Percentiles rank a stretch among this genome's conserved stretches.
Evolutionary conservation across 2,113 vertebrate genomes (phyloP).

Genomic region (Bos javanicus): DNA sequence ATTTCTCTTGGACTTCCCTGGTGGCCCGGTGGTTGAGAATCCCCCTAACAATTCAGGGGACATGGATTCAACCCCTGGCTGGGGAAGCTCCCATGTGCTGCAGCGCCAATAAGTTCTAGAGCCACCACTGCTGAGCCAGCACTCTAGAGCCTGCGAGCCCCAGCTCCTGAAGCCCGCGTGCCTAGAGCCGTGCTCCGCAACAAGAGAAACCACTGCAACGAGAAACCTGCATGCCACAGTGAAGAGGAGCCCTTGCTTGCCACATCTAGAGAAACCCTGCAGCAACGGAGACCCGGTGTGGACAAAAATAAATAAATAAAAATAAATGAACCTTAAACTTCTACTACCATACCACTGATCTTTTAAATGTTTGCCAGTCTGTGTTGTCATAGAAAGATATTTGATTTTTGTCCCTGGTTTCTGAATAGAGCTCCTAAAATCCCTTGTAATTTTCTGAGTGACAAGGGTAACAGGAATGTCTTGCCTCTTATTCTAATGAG

Average conservation of each 20-base stretch:
- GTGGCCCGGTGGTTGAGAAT: neutral
- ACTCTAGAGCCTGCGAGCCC: neutral
- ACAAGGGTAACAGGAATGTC: neutral
- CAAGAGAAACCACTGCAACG: neutral
- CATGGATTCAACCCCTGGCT: neutral
- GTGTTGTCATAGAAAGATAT: neutral
- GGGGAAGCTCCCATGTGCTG: neutral
- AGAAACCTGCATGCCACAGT: neutral
- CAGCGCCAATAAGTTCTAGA: neutral
- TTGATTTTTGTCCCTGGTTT: neutral
- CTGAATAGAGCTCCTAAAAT: neutral
- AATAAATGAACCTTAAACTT: neutral
- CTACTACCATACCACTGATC: neutral
- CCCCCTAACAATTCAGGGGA: neutral
- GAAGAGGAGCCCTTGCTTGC: neutral
- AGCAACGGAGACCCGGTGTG: neutral
- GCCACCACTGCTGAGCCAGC: neutral
- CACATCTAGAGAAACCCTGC: neutral
- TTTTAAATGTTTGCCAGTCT: neutral
- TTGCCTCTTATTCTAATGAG: neutral
- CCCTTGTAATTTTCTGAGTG: neutral
- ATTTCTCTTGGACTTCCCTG: neutral
- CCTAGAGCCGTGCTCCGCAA: neutral
- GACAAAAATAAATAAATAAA: neutral
- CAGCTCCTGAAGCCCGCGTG: fast-evolving